Evolutionary conservation across 2,797 vertebrate genomes (phyloP), one percentile per base, ranked within the genome.

Genomic region (Malurus splendens): DNA sequence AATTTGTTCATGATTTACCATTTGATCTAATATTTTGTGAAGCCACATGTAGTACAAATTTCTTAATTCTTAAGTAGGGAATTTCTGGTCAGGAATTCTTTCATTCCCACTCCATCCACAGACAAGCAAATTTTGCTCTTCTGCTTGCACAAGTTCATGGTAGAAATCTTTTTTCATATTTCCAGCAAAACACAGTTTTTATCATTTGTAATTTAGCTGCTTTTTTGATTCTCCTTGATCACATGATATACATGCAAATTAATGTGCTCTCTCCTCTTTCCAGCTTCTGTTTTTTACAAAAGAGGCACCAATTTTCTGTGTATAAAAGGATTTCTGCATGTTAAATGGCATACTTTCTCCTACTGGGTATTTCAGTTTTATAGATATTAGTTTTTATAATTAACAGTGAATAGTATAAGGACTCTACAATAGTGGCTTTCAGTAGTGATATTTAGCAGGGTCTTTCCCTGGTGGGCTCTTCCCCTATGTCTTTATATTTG

Each of bases 321-420:
- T 89, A 25, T 86, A 55, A 64, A 90, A 86, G 41, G 30, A 81
- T 41, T 82, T 68, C 36, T 77, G 41, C 57, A 56, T 62, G 32
- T 55, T 93, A 89, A 89, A 90, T 70, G 61, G 83, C 82, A 51
- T 76, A 32, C 39, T 89, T 93, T 86, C 36, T 92, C 82, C 86
- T 81, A 86, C 38, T 89, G 56, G 42, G 32, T 84, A 79, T 52
- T 93, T 87, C 64, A 85, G 14, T 85, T 83, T 92, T 90, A 75
- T 67, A 90, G 78, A 64, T 90, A 79, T 4, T 93, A 56, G 55
- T 60, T 90, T 93, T 87, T 92, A 38, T 88, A 92, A 94, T 89
- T 92, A 95, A 90, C 54, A 85, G n/a, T 66, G 54, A 92, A 42
- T 90, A 75, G 81, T 92, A 77, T 66, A 50, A 86, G 74, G 61